Evolutionary conservation across 1,140 invertebrate species (phyloP).

Genomic region (Lepeophtheirus salmonis): DNA sequence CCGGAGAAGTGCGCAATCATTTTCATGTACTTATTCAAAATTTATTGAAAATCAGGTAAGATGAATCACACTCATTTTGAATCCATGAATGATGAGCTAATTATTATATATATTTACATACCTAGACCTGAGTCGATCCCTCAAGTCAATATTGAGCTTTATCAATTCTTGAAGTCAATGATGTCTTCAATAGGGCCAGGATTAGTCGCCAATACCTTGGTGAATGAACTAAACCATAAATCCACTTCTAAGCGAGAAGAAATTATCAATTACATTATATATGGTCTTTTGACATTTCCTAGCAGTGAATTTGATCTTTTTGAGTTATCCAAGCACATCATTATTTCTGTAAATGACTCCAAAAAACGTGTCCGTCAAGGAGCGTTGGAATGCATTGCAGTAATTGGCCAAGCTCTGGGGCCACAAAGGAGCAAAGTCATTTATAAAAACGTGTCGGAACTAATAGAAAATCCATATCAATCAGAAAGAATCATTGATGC

Average conservation of each 20-base stretch:
- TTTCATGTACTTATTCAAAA: slow-evolving; percentile 33
- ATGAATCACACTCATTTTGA: too few relatives aligned
- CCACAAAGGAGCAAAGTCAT: slow-evolving; percentile 23
- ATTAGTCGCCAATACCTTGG: slow-evolving; percentile 39
- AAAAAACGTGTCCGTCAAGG: slow-evolving; percentile 53
- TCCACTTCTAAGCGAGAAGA: slow-evolving; percentile 53
- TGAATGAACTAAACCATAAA: slow-evolving; percentile 41
- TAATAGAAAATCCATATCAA: background rate
- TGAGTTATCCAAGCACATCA: slow-evolving; percentile 35
- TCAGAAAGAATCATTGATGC: background rate
- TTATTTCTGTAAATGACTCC: slow-evolving; percentile 40
- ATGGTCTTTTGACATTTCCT: slow-evolving; percentile 52
- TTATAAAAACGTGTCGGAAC: background rate
- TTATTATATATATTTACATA: too few relatives aligned
- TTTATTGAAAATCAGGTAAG: slow-evolving; percentile 37
- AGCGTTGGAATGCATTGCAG: slow-evolving; percentile 54
- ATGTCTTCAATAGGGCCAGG: slow-evolving; percentile 44
- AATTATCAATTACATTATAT: slow-evolving; percentile 52
- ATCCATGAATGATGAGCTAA: too few relatives aligned
- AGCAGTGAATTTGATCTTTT: slow-evolving; percentile 54
- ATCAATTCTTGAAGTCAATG: slow-evolving; percentile 37
- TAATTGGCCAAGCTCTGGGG: slow-evolving; percentile 49
- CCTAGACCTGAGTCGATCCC: slow-evolving; percentile 29
- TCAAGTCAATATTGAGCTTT: slow-evolving; percentile 32
- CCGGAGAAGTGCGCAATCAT: slow-evolving; percentile 27